Base-by-base conservation (phyloP, 2,888 invertebrate species). In the Leucophenga maculata region DNA sequence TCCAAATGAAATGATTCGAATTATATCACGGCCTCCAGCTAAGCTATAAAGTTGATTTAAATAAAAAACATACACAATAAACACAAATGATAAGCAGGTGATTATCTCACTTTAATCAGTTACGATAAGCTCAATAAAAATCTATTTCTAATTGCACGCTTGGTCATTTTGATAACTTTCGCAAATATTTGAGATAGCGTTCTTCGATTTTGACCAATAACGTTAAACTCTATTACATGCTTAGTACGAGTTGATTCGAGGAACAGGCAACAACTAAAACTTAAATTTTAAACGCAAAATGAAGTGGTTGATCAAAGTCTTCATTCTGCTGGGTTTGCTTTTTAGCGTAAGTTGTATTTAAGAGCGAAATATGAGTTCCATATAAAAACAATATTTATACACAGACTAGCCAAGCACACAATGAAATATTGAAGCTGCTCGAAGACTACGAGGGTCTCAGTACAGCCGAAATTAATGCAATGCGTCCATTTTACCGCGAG, bases 401-500 rank as follows among this genome's bases (percentile, higher is more conserved):
- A 50, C 54, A 57, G 32, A 22, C 8, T 26, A n/a, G 31, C 13
- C 64, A 48, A 44, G 75, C 59, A 22, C 75, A 77, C 31, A 75
- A 65, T 68, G 83, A 82, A 60, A 55, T 80, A 57, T 62, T 31
- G 4, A 32, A 57, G 26, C 46, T 80, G 13, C 64, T 83, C 44
- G 44, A 60, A 18, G 31, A 18, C 1, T 64, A 69, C 20, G 73
- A 72, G 44, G 83, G 82, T 4, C 69, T 85, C n/a, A 77, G 74
- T 2, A 32, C 48, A 11, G 72, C 75, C 2, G 86, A 85, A 68
- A 72, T 78, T 20, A 75, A 75, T 18, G 75, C 77, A 0, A 46
- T 85, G 68, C 76, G 74, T 62, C 86, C 86, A 0, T 70, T 85
- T 0, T 85, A 78, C 62, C 68, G 69, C 0, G 79, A 84, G 9